These are phyloP conservation scores for Pygoscelis antarcticus DNA, from an alignment of 2,113 vertebrate species.

Conservation along the genomic window DNA sequence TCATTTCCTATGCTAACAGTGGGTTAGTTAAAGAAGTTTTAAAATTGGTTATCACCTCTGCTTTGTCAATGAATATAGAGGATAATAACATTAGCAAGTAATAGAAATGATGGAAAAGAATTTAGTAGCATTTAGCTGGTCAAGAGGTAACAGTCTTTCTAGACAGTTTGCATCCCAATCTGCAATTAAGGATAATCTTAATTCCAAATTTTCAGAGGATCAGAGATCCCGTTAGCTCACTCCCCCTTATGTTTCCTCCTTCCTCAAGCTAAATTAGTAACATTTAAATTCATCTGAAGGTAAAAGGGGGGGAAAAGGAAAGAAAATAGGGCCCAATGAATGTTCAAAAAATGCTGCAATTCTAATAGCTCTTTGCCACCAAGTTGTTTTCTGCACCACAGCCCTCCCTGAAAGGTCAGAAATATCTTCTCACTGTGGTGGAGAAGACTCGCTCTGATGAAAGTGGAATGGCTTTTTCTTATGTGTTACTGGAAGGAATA, in stretches of 20 bases:
- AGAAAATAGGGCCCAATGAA: not conserved
- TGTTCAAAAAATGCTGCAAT: not conserved
- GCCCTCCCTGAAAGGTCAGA: not conserved
- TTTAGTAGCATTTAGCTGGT: not conserved
- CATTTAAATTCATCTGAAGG: not conserved
- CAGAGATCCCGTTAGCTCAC: not conserved
- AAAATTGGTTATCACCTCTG: not conserved
- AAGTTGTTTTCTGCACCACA: not conserved
- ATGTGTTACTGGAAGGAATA: not conserved
- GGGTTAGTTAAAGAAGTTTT: not conserved
- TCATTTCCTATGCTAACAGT: not conserved
- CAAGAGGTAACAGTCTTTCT: not conserved
- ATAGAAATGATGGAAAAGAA: not conserved
- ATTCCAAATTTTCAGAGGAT: not conserved
- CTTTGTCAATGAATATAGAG: not conserved
- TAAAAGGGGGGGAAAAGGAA: fast-evolving
- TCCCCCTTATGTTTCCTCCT: not conserved
- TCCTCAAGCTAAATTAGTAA: not conserved
- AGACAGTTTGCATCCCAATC: not conserved
- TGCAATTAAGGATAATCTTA: not conserved
- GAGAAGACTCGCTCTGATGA: not conserved
- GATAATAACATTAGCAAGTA: not conserved
- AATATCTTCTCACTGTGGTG: not conserved
- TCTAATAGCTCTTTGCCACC: not conserved
- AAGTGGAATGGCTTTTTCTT: not conserved